Evolutionary conservation across 2,113 vertebrate species (phyloP), one percentile per base, ranked within the genome.

Genomic region (Myodes glareolus): DNA sequence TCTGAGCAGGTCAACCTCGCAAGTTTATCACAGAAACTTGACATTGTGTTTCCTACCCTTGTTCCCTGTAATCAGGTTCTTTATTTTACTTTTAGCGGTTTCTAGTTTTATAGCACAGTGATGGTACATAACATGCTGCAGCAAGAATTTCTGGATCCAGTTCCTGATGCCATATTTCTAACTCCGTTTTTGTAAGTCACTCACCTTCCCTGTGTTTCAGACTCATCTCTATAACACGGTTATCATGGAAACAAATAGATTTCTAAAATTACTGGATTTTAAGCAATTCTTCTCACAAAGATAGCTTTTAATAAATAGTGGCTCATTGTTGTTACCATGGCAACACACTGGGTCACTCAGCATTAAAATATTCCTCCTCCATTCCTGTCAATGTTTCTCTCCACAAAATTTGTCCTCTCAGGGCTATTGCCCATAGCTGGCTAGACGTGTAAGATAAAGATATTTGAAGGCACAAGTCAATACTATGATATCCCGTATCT

Each of bases 311-410:
- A 19, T 67, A 63, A 88, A 81, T 16, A 1, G 65, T 14, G n/a
- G 14, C n/a, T 63, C 25, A 33, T 45, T 67, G 6, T 75, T 45
- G 21, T 61, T 63, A 58, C 42, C 61, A 4, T 21, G 0, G 23
- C 6, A 29, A 52, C 17, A 68, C 39, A 52, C 1, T 4, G 17
- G 2, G 6, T 58, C 39, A 9, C 8, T 0, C 13, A 58, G 0
- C 45, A 73, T 77, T 50, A 25, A 77, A 23, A 31, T 8, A 33
- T 5, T 6, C 8, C 6, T 63, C 31, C 82, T 88, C 2, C 12
- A 52, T 82, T 8, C 1, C 6, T 42, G 27, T 45, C 75, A 92
- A 61, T 1, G 1, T 19, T 65, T 17, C 23, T 27, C 14, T 9
- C 25, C 42, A 12, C 8, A 77, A 67, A 36, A 12, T 19, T 33